Conservation (phyloP, 1,140 invertebrate species). For the Nixonia krombeini region DNA sequence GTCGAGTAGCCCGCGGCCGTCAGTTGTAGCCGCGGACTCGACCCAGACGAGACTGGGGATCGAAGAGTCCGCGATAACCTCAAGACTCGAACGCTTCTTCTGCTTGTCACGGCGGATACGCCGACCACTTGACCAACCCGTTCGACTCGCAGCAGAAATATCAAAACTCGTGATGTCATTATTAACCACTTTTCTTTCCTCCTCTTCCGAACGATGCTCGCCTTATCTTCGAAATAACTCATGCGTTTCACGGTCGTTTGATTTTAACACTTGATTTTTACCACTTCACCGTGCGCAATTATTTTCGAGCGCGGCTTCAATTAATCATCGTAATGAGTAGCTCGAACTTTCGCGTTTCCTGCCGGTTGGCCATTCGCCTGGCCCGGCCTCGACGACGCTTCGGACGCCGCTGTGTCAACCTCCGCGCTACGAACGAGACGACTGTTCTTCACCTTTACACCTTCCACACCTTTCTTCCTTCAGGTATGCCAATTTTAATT, state of each 20-base stretch:
- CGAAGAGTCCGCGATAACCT: constrained; percentile 16
- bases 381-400: too few species aligned
- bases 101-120: constrained; percentile 7
- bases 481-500: too few species aligned
- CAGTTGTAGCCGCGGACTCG: constrained; percentile 28
- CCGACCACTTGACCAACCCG: background rate
- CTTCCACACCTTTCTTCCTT: too few species aligned
- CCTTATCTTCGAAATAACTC: background rate
- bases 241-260: background rate
- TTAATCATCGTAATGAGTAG: constrained; percentile 5
- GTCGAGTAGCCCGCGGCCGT: constrained; percentile 41
- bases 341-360: constrained; percentile 25
- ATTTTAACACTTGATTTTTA: constrained; percentile 12
- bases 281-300: constrained; percentile 23
- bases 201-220: background rate
- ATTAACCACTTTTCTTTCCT: constrained; percentile 4
- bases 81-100: constrained; percentile 19
- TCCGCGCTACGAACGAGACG: too few species aligned
- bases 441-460: too few species aligned
- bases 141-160: background rate
- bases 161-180: constrained; percentile 19
- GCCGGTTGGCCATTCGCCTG: constrained; percentile 1
- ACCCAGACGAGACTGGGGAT: constrained; percentile 40
- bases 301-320: constrained; percentile 32
- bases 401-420: too few species aligned